Conservation (phyloP, 2,113 vertebrate species). For the Pelecanus crispus region DNA sequence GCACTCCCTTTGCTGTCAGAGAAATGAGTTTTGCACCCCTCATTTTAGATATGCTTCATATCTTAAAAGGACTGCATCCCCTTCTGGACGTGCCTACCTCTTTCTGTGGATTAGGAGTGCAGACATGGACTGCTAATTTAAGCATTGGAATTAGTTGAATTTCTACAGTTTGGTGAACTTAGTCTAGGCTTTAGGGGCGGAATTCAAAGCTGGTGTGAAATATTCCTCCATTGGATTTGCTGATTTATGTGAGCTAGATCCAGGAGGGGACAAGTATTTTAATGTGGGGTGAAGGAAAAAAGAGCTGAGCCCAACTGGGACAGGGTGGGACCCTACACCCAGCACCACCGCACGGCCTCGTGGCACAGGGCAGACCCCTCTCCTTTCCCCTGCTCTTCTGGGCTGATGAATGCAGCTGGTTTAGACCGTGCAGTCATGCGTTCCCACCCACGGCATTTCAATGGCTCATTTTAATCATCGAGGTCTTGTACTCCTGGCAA, state of each 20-base stretch:
- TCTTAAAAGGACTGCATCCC: not conserved
- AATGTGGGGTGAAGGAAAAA: not conserved
- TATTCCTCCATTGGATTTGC: not conserved
- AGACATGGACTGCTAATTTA: not conserved
- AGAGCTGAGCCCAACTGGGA: fast-evolving
- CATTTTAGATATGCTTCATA: not conserved
- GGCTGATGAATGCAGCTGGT: not conserved
- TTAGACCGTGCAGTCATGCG: fast-evolving
- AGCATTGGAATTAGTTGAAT: not conserved
- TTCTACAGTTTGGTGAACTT: not conserved
- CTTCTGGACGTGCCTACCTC: not conserved
- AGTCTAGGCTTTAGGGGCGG: not conserved
- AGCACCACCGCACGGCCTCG: fast-evolving
- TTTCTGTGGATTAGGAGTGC: not conserved
- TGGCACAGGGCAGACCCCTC: not conserved
- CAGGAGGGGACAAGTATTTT: not conserved
- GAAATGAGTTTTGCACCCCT: not conserved
- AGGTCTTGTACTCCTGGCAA: not conserved
- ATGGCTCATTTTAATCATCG: not conserved
- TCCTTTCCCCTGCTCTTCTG: not conserved
- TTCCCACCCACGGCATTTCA: not conserved
- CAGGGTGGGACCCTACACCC: fast-evolving
- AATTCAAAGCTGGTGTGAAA: not conserved
- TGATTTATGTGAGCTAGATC: not conserved
- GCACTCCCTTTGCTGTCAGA: not conserved